Conservation (phyloP, 2,113 vertebrate species). For the Corydoras sp. region DNA sequence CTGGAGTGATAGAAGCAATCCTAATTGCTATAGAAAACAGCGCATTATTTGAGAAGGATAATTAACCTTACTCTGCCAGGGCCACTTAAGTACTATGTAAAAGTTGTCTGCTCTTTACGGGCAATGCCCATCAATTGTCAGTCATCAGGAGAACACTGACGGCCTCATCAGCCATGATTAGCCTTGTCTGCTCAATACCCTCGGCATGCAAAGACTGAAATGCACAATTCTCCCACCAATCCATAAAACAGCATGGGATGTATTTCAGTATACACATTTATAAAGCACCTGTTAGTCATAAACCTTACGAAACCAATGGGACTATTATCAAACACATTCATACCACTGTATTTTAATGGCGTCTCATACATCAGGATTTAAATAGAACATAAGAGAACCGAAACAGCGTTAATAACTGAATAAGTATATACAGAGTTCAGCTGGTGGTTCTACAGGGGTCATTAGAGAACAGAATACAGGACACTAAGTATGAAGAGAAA, state of each 20-base stretch:
- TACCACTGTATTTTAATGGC: no score
- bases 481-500: no score
- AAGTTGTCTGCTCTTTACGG: conserved; percentile 28
- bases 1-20: conserved; percentile 42
- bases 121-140: conserved; percentile 43
- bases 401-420: no score
- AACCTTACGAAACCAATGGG: no score
- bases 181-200: conserved; percentile 36
- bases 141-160: conserved; percentile 25
- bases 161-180: conserved; percentile 29
- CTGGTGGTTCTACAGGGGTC: no score
- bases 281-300: no score
- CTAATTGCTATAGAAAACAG: conserved; percentile 47
- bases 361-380: no score
- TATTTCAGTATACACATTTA: not conserved
- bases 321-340: no score
- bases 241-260: not conserved
- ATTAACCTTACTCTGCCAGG: conserved; percentile 38
- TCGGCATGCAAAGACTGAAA: conserved; percentile 4
- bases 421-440: no score
- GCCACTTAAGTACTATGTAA: conserved; percentile 22
- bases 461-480: no score
- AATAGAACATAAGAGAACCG: no score
- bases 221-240: conserved; percentile 1
- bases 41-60: conserved; percentile 30